Conservation (phyloP, 1,140 invertebrate species). For the Wiebesia pumilae region DNA sequence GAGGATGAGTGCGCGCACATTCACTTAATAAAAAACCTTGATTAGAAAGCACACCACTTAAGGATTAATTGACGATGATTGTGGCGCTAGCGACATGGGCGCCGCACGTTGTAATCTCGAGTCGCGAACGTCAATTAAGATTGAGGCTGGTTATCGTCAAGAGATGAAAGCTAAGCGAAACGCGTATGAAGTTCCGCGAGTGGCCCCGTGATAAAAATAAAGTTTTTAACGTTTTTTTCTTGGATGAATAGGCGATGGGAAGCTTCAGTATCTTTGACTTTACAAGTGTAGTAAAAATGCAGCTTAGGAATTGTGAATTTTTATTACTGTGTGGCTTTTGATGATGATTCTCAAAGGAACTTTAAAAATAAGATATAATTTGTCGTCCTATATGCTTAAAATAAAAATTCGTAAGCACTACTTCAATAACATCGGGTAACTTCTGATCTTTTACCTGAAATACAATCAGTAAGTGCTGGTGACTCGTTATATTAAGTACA, state of each 20-base stretch:
- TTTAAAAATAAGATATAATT: not conserved
- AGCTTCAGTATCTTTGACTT: constrained; percentile 8
- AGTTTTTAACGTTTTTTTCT: not conserved
- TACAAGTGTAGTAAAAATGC: not conserved
- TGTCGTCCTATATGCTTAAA: not conserved
- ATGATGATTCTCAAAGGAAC: not conserved
- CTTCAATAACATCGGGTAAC: not conserved
- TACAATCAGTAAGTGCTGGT: no score
- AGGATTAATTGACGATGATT: constrained; percentile 45
- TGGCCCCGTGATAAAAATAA: constrained; percentile 15
- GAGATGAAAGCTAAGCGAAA: constrained; percentile 23
- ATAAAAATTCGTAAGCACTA: not conserved
- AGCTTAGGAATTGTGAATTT: constrained; percentile 10
- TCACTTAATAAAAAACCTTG: constrained; percentile 15
- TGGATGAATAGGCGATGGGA: not conserved
- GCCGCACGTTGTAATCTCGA: constrained; percentile 23
- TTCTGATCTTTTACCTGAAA: no score
- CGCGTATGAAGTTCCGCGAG: not conserved
- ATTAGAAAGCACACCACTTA: constrained; percentile 49
- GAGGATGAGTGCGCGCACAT: not conserved
- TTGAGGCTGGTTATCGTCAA: not conserved
- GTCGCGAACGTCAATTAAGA: constrained; percentile 45
- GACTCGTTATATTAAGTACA: no score
- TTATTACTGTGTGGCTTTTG: not conserved
- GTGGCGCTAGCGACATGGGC: constrained; percentile 6